These are phyloP conservation scores for Diloba caeruleocephala DNA, from an alignment of 2,888 invertebrate species.

Conservation along the genomic window DNA sequence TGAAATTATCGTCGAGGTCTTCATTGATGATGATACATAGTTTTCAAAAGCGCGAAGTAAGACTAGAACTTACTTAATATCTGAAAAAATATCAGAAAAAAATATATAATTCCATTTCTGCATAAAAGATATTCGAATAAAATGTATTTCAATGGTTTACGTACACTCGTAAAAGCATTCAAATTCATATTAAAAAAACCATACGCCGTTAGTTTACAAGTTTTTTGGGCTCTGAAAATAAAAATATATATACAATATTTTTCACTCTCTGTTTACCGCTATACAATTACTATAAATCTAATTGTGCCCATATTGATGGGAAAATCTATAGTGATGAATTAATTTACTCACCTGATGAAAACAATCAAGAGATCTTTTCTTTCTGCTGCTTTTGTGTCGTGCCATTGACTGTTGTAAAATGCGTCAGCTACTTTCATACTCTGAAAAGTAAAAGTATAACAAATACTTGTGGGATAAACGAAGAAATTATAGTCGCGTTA, in stretches of 20 bases:
- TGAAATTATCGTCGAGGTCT: not conserved
- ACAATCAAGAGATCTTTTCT: slow-evolving; percentile 27
- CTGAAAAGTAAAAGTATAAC: slow-evolving; percentile 17
- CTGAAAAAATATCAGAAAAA: slow-evolving; percentile 19
- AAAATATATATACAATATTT: not conserved
- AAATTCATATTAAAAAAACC: slow-evolving; percentile 37
- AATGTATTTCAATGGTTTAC: not conserved
- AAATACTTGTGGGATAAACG: not conserved
- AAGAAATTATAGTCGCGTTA: not conserved
- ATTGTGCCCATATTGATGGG: not conserved
- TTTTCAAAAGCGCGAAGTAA: slow-evolving; percentile 44
- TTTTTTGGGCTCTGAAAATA: slow-evolving; percentile 36
- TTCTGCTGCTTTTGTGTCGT: slow-evolving; percentile 17
- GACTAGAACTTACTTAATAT: slow-evolving; percentile 48
- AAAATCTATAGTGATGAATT: not conserved
- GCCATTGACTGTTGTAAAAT: slow-evolving; percentile 36
- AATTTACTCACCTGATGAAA: slow-evolving; percentile 25
- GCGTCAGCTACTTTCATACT: slow-evolving; percentile 31
- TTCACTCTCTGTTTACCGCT: no score
- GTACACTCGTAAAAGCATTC: slow-evolving; percentile 29
- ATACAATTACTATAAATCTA: no score
- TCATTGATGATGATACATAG: slow-evolving; percentile 36
- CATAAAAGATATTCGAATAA: not conserved
- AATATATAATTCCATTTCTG: not conserved
- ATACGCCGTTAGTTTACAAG: slow-evolving; percentile 30